Conservation (phyloP, 2,888 invertebrate species). For the Ashinkailepas kermadecensis region DNA sequence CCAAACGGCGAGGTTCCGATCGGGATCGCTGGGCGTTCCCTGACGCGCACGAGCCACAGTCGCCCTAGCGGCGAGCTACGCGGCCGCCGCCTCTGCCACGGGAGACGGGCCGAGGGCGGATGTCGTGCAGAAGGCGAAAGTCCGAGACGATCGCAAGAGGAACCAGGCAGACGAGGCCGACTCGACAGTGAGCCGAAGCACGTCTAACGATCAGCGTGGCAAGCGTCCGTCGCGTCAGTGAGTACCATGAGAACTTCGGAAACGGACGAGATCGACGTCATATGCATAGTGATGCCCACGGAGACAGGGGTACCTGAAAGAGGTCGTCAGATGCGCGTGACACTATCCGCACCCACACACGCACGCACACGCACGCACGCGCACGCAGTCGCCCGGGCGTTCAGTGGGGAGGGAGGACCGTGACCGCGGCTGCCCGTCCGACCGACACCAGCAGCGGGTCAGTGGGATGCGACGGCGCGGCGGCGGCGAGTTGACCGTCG, state of each 20-base stretch:
- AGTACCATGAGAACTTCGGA: slow-evolving; percentile 96
- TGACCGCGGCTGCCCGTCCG: neutral
- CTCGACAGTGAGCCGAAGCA: neutral
- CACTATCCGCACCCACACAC: neutral
- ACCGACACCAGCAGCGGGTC: neutral
- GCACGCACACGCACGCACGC: neutral
- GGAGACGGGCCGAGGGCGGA: neutral
- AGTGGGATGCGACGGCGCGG: neutral
- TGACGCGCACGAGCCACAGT: neutral
- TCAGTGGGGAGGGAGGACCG: neutral
- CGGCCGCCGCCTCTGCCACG: neutral
- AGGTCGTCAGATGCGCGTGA: slow-evolving; percentile 23
- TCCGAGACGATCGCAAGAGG: neutral
- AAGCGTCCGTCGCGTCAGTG: neutral
- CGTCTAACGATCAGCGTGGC: neutral
- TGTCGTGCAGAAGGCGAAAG: neutral
- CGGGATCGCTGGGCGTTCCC: too few relatives aligned
- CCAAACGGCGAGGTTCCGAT: too few relatives aligned
- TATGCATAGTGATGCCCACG: slow-evolving; percentile 96
- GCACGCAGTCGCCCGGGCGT: neutral
- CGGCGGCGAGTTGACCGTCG: neutral
- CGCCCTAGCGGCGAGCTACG: neutral
- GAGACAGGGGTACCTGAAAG: slow-evolving; percentile 94
- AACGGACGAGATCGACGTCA: slow-evolving; percentile 95
- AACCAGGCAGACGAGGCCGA: neutral